Evolutionary conservation across 2,888 invertebrate species (phyloP).

Genomic region (Bruchidius siliquastri): DNA sequence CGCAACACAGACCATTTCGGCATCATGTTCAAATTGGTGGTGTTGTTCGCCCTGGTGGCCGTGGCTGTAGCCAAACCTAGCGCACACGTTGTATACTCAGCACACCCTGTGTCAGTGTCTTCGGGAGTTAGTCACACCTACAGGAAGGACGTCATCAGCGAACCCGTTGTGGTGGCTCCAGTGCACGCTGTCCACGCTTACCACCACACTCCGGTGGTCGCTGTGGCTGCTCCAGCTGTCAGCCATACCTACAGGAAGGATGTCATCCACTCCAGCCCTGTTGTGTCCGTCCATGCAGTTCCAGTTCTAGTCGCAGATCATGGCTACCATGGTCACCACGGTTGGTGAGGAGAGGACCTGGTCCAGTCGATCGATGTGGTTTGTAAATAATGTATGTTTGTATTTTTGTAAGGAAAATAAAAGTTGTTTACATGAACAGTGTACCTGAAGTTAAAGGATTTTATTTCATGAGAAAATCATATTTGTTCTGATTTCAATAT

Average conservation of each 20-base stretch:
- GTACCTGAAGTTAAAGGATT: too few relatives aligned
- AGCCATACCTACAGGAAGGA: slow-evolving; percentile 3
- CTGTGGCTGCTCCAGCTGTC: slow-evolving; percentile 7
- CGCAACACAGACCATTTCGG: slow-evolving; percentile 22
- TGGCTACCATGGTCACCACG: neutral
- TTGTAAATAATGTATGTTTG: neutral
- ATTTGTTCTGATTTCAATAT: too few relatives aligned
- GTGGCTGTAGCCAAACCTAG: slow-evolving; percentile 49
- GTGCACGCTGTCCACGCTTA: neutral
- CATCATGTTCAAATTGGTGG: slow-evolving; percentile 38
- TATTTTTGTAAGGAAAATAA: neutral
- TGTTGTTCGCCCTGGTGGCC: slow-evolving; percentile 53
- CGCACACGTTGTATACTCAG: slow-evolving; percentile 9
- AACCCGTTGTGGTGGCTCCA: slow-evolving; percentile 1
- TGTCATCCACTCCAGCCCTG: neutral
- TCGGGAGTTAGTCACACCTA: slow-evolving; percentile 18
- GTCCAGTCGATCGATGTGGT: neutral
- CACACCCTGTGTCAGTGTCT: slow-evolving; percentile 9
- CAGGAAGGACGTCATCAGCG: slow-evolving; percentile 13
- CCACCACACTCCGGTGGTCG: neutral
- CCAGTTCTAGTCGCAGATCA: neutral
- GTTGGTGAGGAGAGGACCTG: neutral
- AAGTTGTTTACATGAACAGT: neutral
- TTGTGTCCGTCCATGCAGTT: neutral
- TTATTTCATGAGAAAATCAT: too few relatives aligned